Percentiles rank a stretch among this genome's conserved stretches.
Evolutionary conservation across 2,888 invertebrate genomes (phyloP).

Genomic region (Nowickia ferox): DNA sequence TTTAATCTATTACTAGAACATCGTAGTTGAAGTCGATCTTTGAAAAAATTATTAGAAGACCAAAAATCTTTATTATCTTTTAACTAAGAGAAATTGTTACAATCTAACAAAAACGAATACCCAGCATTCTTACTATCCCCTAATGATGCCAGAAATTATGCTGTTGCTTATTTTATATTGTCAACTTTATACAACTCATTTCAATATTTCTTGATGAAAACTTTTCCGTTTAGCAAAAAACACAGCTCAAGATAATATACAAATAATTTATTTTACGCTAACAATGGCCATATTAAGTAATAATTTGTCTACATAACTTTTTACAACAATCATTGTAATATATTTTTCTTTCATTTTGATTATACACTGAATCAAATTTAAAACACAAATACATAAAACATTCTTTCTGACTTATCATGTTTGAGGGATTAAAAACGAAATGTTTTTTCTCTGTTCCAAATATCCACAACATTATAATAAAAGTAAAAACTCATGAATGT

Average conservation of each 20-base stretch:
- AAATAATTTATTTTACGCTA: conserved; percentile 59
- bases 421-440: conserved; percentile 66
- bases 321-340: conserved; percentile 36
- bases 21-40: no score
- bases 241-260: background rate
- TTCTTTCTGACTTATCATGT: conserved; percentile 69
- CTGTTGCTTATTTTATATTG: no score
- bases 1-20: no score
- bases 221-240: conserved; percentile 6
- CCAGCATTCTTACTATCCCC: no score
- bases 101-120: no score
- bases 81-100: no score
- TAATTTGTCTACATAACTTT: conserved; percentile 63
- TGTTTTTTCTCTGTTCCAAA: background rate
- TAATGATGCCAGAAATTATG: no score
- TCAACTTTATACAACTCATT: no score
- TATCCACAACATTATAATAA: conserved; percentile 16
- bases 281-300: conserved; percentile 69
- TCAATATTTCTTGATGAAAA: background rate
- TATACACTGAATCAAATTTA: conserved; percentile 38
- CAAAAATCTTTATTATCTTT: no score
- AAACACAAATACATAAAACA: conserved; percentile 29
- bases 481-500: conserved; percentile 8
- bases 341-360: background rate
- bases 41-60: no score